These are phyloP conservation scores for Atractosteus spatula DNA, from an alignment of 2,113 vertebrate genomes.

Conservation along the genomic window DNA sequence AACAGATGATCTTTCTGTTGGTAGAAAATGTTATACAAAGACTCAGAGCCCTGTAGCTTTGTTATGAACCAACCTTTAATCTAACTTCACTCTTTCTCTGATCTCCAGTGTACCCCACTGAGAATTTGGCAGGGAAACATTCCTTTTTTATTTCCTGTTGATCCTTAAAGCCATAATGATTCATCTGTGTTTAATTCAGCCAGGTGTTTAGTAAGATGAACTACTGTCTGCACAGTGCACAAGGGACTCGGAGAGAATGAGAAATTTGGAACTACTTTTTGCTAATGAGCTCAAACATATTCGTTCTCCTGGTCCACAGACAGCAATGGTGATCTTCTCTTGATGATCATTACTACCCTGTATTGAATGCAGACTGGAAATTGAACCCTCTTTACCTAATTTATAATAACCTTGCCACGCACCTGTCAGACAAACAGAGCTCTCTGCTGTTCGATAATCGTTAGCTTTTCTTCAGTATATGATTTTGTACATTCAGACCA, in stretches of 20 bases:
- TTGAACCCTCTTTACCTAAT: background rate
- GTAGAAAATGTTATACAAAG: slow-evolving; percentile 7
- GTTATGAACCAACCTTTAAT: slow-evolving; percentile 14
- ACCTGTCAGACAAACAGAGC: background rate
- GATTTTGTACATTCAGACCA: background rate
- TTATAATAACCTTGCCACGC: background rate
- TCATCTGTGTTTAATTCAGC: slow-evolving; percentile 40
- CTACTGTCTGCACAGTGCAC: slow-evolving; percentile 47
- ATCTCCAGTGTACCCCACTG: slow-evolving; percentile 49
- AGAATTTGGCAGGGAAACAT: slow-evolving; percentile 16
- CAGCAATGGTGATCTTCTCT: background rate
- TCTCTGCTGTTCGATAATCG: background rate
- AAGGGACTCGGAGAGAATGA: slow-evolving; percentile 49
- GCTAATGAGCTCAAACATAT: background rate
- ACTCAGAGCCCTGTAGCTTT: slow-evolving; percentile 13
- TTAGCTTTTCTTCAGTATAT: background rate
- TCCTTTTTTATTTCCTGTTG: slow-evolving; percentile 22
- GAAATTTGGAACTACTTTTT: slow-evolving; percentile 38
- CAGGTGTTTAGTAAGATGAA: slow-evolving; percentile 54
- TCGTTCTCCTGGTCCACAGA: background rate
- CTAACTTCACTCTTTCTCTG: slow-evolving; percentile 46
- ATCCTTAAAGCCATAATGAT: slow-evolving; percentile 52
- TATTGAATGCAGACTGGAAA: background rate
- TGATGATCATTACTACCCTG: background rate
- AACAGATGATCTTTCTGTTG: slow-evolving; percentile 17